These are phyloP conservation scores for Dolichotis patagonum DNA, from an alignment of 2,113 vertebrate species.

Conservation along the genomic window DNA sequence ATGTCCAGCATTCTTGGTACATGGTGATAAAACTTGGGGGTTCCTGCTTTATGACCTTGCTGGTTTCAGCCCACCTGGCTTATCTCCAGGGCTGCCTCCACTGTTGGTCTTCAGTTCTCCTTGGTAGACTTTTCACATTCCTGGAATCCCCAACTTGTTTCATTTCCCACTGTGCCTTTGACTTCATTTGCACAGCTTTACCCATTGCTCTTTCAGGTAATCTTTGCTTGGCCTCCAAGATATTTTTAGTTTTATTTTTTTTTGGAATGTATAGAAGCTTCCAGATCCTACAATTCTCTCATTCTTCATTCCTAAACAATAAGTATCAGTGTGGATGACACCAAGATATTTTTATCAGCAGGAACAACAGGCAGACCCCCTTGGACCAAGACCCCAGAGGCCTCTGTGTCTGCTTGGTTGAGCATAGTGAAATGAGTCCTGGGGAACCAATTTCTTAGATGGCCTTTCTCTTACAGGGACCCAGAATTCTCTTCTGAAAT, in stretches of 20 bases:
- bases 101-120: background rate
- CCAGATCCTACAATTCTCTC: background rate
- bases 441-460: background rate
- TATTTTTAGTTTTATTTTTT: background rate
- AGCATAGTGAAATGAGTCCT: background rate
- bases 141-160: background rate
- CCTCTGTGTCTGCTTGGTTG: background rate
- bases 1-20: background rate
- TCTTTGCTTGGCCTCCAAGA: background rate
- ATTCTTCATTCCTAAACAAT: background rate
- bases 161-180: background rate
- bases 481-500: background rate
- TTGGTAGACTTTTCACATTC: background rate
- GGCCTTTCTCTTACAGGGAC: background rate
- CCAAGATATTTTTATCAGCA: background rate
- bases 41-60: background rate
- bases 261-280: background rate
- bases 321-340: background rate
- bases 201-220: background rate
- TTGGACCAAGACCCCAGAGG: background rate
- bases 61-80: background rate
- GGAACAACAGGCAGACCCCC: background rate
- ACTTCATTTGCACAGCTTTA: background rate
- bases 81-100: background rate
- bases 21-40: background rate